Evolutionary conservation across 2,888 invertebrate species (phyloP).

Genomic region (Hirtodrosophila confusa): DNA sequence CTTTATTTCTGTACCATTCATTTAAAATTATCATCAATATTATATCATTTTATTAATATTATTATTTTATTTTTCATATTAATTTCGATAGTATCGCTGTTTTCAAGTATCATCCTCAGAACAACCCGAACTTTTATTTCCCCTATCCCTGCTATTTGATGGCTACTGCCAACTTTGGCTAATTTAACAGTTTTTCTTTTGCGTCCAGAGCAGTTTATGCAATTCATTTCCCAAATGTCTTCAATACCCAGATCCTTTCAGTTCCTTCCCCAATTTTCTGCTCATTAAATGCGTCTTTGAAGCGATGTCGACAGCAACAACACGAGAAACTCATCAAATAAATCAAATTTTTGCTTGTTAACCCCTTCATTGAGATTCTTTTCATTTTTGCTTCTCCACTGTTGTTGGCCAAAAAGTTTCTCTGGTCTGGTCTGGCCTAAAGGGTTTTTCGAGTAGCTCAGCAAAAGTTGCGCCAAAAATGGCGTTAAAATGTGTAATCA

Average conservation of each 20-base stretch:
- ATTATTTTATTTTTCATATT: no score
- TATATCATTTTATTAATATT: no score
- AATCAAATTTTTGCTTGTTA: constrained; percentile 77
- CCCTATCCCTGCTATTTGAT: constrained; percentile 8
- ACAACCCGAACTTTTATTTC: background rate
- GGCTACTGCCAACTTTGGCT: constrained; percentile 34
- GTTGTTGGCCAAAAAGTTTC: constrained; percentile 46
- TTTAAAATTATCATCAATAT: no score
- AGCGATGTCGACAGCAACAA: constrained; percentile 41
- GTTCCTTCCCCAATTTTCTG: constrained; percentile 53
- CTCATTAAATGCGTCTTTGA: constrained; percentile 66
- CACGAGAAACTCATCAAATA: constrained; percentile 74
- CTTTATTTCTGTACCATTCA: no score
- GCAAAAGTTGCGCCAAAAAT: constrained; percentile 67
- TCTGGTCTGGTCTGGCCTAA: constrained; percentile 53
- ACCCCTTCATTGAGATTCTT: constrained; percentile 75
- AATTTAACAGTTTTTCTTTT: constrained; percentile 37
- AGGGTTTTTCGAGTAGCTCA: constrained; percentile 55
- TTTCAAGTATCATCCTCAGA: no score
- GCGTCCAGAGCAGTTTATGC: constrained; percentile 25
- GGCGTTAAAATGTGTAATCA: constrained; percentile 75
- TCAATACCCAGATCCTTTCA: constrained; percentile 10
- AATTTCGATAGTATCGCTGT: no score
- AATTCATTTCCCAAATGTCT: constrained; percentile 48
- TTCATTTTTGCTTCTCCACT: constrained; percentile 47